Conservation (phyloP, 2,797 vertebrate genomes). For the Anas flavirostris region DNA sequence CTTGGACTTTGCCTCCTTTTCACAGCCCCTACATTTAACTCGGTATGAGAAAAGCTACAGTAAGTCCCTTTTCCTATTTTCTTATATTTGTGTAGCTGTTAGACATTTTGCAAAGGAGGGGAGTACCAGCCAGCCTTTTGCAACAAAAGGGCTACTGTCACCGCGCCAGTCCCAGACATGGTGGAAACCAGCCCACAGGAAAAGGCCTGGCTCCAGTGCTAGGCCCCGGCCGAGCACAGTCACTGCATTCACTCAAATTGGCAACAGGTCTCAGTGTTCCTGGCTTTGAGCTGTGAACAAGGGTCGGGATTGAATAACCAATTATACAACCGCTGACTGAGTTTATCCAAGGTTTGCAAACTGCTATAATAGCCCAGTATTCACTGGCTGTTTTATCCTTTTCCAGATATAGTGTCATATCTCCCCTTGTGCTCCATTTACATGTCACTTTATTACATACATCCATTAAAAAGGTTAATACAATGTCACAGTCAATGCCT, state of each 20-base stretch:
- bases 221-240: constrained; percentile 90
- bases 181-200: constrained; percentile 96
- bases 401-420: constrained; percentile 84
- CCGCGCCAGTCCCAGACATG: constrained; percentile 94
- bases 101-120: constrained; percentile 87
- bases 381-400: constrained; percentile 85
- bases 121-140: constrained; percentile 84
- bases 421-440: constrained; percentile 82
- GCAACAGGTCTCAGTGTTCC: constrained; percentile 88
- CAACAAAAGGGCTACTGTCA: constrained; percentile 98
- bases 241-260: constrained; percentile 96
- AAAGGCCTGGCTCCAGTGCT: constrained; percentile 92
- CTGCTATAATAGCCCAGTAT: constrained; percentile 89
- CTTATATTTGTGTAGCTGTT: constrained; percentile 95
- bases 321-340: constrained; percentile 93
- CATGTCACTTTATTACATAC: constrained; percentile 82
- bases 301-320: constrained; percentile 95
- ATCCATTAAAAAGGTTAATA: constrained; percentile 84
- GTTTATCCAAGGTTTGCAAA: constrained; percentile 93
- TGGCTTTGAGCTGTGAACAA: constrained; percentile 88
- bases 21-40: constrained; percentile 65
- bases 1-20: constrained; percentile 51
- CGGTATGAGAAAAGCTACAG: constrained; percentile 76
- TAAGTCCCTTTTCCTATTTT: constrained; percentile 92
- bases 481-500: constrained; percentile 79